Evolutionary conservation across 2,888 invertebrate species (phyloP).

Genomic region (Melipona bicolor): DNA sequence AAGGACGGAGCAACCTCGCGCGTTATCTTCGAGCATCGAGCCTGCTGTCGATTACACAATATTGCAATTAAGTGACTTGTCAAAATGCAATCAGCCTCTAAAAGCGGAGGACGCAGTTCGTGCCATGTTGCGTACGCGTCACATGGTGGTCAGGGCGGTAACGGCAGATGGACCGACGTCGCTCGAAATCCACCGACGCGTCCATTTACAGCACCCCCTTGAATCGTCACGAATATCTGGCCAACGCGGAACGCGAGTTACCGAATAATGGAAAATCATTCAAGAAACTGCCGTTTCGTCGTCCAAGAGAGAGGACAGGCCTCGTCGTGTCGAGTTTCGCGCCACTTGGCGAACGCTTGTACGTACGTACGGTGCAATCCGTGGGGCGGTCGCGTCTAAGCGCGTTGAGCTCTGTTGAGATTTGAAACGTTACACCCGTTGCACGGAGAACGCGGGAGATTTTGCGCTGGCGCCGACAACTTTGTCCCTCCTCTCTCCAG

Average conservation of each 20-base stretch:
- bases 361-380: too few relatives aligned
- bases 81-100: not conserved
- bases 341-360: constrained; percentile 69
- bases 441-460: constrained; percentile 43
- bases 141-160: not conserved
- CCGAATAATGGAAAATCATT: not conserved
- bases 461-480: constrained; percentile 54
- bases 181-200: constrained; percentile 21
- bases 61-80: not conserved
- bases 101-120: not conserved
- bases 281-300: constrained; percentile 8
- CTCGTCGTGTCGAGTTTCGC: constrained; percentile 71
- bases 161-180: constrained; percentile 35
- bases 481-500: constrained; percentile 15
- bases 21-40: not conserved
- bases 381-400: constrained; percentile 50
- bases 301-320: not conserved
- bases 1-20: not conserved
- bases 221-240: constrained; percentile 10
- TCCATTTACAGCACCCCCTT: constrained; percentile 25
- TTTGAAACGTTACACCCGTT: constrained; percentile 78
- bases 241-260: constrained; percentile 9
- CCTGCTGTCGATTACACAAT: not conserved
- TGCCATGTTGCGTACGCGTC: constrained; percentile 7
- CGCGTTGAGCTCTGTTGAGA: constrained; percentile 70